Base-by-base conservation (phyloP, 2,888 invertebrate species). In the Perizoma flavofasciatum region DNA sequence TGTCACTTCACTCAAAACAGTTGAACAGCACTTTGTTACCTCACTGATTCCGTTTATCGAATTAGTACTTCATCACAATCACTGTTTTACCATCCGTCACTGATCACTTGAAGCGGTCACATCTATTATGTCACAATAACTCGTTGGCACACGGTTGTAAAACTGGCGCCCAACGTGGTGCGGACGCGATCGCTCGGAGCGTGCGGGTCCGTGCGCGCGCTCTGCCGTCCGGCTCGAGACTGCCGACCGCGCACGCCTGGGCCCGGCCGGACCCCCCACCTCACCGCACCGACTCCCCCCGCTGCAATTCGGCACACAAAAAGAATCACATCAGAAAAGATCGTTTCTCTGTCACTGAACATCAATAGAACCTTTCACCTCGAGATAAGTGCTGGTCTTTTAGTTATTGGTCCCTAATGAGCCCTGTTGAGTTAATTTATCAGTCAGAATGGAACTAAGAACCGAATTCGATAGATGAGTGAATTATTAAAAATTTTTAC, bases 221-320 rank as follows among this genome's bases (percentile, higher is more conserved):
- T 68, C 56, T 78, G 81, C 75, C 80, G 73, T 72, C 74, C 79
- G 79, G 80, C 78, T 72, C 71, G 79, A 72, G 68, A 90, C 91
- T 89, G 86, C 81, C 88, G 88, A 82, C 79, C 85, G 88, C 89
- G 89, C 89, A 87, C 84, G 89, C 89, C 88, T 86, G 85, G 78
- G 79, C 88, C 88, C 88, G 82, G 86, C 80, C 82, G 75, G 63
- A 77, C 83, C 82, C 84, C 79, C 75, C 75, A 44, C 81, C 79
- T 74, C 66, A 67, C 60, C 69, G 37, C 63, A 65, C 65, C 72
- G 69, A 56, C 62, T 69, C 63, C 61, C 71, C 77, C 74, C 73
- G 70, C 73, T 81, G 87, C 89, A 86, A 85, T 86, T 87, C 85
- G 82, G 82, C 82, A 83, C 78, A 83, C 82, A 86, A 89, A 89